Evolutionary conservation across 2,888 invertebrate species (phyloP).

Genomic region (Pollenia griseotomentosa): DNA sequence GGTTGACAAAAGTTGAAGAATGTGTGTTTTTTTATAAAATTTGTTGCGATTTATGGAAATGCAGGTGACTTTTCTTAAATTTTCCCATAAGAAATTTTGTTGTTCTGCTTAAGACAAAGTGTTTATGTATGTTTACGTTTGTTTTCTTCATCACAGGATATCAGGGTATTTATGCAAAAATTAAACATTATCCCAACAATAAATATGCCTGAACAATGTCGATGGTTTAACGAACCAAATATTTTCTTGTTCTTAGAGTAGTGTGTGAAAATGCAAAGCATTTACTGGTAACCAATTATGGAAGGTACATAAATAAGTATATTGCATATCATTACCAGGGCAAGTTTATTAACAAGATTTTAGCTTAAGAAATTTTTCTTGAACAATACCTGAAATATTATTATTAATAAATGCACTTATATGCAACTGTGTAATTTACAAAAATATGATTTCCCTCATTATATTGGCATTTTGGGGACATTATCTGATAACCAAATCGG

Average conservation of each 20-base stretch:
- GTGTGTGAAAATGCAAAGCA: conserved; percentile 40
- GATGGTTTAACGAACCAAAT: background rate
- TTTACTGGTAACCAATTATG: background rate
- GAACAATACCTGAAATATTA: too few species aligned
- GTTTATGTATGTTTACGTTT: conserved; percentile 15
- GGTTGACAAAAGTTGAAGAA: conserved; percentile 3
- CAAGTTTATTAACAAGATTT: too few species aligned
- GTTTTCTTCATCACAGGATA: background rate
- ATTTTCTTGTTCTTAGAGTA: conserved; percentile 7
- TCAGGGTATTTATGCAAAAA: conserved; percentile 55
- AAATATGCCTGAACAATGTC: conserved; percentile 53
- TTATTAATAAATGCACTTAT: too few species aligned
- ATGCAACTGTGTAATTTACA: too few species aligned
- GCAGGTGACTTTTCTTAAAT: conserved; percentile 59
- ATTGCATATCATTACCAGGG: too few species aligned
- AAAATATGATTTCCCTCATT: too few species aligned
- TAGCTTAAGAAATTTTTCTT: too few species aligned
- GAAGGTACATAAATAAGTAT: too few species aligned
- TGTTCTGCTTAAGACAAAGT: background rate
- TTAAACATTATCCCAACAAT: conserved; percentile 26
- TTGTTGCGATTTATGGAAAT: conserved; percentile 21
- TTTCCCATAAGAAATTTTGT: conserved; percentile 56
- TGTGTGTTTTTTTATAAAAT: background rate
- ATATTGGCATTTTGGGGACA: too few species aligned
- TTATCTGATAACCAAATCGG: too few species aligned